Base-by-base conservation (phyloP, 2,888 invertebrate species). In the Aquatica leii region DNA sequence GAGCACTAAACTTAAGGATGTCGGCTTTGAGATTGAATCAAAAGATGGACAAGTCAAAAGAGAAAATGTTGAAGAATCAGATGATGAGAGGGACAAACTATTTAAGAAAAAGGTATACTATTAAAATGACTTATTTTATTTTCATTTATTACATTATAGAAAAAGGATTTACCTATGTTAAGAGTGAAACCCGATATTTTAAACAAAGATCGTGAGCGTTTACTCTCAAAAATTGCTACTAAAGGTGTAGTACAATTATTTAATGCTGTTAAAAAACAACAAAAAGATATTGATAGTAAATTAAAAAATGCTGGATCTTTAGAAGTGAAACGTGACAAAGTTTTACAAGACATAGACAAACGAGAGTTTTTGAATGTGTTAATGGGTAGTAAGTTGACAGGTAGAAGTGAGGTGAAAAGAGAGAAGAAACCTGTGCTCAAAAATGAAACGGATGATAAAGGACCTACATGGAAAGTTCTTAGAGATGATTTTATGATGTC, bases 241-340 rank as follows among this genome's bases (percentile, higher is more conserved):
- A 93, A 92, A 79, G 97, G 96, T 75, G 95, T 96, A 0, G 95
- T 97, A 0, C 95, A 96, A 77, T 83, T 97, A 66, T 97, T 96
- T 75, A 97, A 97, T 85, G 93, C 94, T 31, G 95, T 97, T 0
- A 88, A 88, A 73, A 86, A 90, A 71, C 95, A 96, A 79, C 95
- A 96, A 80, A 92, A 89, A 78, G 87, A 88, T 57, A 82, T 95
- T 51, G 87, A 88, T 46, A 86, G 85, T 59, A 89, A 93, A 80
- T 78, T 95, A 53, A 83, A 87, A 55, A 85, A 89, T 71, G 90
- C 87, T 65, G 91, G 92, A n/a, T 85, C 90, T 17, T 84, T 93
- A 34, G 92, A 93, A 78, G 86, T 89, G 20, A 91, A 91, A 75
- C 88, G 89, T 74, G 94, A 94, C 67, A 91, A 91, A 75, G 84